A percentile compares a stretch with the other conserved stretches of the same genome.
These are phyloP conservation scores for Coregonus suidteri DNA, from an alignment of 2,797 vertebrate species.

Conservation along the genomic window DNA sequence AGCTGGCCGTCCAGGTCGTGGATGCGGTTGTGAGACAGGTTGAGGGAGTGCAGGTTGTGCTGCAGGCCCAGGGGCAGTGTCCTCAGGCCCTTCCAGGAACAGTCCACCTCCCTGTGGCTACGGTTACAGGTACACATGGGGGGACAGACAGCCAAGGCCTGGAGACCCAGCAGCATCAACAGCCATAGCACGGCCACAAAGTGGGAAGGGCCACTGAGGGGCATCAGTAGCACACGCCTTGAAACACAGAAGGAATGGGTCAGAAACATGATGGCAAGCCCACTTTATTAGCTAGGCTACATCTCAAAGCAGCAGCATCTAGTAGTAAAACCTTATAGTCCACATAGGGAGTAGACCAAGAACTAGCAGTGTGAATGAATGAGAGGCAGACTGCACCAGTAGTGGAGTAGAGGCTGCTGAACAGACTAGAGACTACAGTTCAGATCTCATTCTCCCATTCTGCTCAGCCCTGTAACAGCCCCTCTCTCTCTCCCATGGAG, in stretches of 20 bases:
- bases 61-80: slow-evolving; percentile 85
- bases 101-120: slow-evolving; percentile 90
- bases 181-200: slow-evolving; percentile 62
- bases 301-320: not conserved
- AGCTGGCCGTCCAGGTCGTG: slow-evolving; percentile 84
- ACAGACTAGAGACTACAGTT: too few relatives aligned
- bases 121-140: slow-evolving; percentile 83
- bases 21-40: slow-evolving; percentile 90
- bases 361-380: not conserved
- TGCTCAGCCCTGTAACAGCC: slow-evolving; percentile 21
- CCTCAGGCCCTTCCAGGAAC: slow-evolving; percentile 86
- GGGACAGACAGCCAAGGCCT: slow-evolving; percentile 81
- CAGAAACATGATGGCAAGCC: not conserved
- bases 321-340: not conserved
- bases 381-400: not conserved
- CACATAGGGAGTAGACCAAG: not conserved
- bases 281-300: not conserved
- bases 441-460: not conserved
- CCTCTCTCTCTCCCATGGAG: not conserved
- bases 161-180: slow-evolving; percentile 74
- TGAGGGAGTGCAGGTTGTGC: slow-evolving; percentile 88
- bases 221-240: slow-evolving; percentile 54
- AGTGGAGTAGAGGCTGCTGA: not conserved
- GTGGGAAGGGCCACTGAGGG: slow-evolving; percentile 20
- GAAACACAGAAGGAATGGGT: slow-evolving; percentile 19